Conservation (phyloP, 2,888 invertebrate species). For the Tipula lateralis region DNA sequence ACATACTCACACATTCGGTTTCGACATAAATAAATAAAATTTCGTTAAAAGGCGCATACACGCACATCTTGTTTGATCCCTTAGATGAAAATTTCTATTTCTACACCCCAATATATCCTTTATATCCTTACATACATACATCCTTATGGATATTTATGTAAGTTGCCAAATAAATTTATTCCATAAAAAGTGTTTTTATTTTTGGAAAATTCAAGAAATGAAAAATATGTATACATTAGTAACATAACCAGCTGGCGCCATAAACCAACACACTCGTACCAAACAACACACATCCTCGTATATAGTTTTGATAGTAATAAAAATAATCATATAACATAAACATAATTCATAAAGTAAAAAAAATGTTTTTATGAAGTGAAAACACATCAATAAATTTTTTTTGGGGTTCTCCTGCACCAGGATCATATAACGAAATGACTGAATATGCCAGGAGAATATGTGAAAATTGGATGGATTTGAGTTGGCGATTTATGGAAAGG, state of each 20-base stretch:
- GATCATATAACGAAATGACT: not conserved
- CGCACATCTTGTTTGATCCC: not conserved
- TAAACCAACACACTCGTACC: not conserved
- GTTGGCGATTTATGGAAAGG: too few relatives aligned
- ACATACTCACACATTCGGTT: not conserved
- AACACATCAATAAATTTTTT: not conserved
- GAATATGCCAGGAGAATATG: not conserved
- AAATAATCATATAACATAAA: slow-evolving; percentile 24
- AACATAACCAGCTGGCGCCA: slow-evolving; percentile 19
- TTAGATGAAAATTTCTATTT: not conserved
- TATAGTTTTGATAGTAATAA: slow-evolving; percentile 14
- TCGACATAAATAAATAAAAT: not conserved
- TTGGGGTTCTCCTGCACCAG: not conserved
- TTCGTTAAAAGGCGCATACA: not conserved
- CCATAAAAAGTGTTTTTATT: not conserved
- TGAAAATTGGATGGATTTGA: not conserved
- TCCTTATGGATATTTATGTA: not conserved
- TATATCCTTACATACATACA: not conserved
- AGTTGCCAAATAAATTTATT: slow-evolving; percentile 11
- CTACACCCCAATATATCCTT: not conserved
- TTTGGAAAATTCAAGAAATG: not conserved
- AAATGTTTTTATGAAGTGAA: not conserved
- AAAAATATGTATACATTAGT: slow-evolving; percentile 24
- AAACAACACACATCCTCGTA: not conserved
- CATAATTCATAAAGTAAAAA: not conserved